phyloP scores from a whole-genome alignment of 2,113 vertebrate species.

The Trochalopteron elliotii region DNA sequence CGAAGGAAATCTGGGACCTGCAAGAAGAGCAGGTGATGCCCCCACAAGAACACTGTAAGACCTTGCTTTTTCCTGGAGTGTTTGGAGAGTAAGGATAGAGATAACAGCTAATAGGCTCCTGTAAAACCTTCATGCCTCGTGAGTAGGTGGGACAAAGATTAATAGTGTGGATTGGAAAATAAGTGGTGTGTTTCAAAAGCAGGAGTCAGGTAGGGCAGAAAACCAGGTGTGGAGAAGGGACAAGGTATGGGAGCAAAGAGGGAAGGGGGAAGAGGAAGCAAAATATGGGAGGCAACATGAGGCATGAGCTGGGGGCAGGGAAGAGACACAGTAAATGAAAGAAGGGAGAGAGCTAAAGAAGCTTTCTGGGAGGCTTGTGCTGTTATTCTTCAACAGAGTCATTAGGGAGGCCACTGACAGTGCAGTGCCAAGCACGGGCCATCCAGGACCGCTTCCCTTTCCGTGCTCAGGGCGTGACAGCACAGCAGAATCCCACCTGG shows the following conservation, averaged over 20 bases:
- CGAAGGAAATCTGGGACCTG: not conserved
- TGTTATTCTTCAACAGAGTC: not conserved
- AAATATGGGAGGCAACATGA: not conserved
- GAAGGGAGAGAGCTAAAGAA: not conserved
- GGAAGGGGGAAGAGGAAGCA: constrained; percentile 24
- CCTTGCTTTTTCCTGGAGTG: not conserved
- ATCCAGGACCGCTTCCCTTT: not conserved
- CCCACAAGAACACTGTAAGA: not conserved
- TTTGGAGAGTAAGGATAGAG: not conserved
- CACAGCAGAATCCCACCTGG: constrained; percentile 24
- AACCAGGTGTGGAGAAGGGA: not conserved
- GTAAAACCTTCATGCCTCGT: constrained; percentile 13
- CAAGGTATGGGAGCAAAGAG: not conserved
- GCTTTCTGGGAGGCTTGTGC: not conserved
- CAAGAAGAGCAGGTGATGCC: not conserved
- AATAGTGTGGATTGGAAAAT: not conserved
- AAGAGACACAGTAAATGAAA: not conserved
- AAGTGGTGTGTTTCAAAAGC: not conserved
- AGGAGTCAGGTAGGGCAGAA: not conserved
- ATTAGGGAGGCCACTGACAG: not conserved
- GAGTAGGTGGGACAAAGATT: constrained; percentile 49
- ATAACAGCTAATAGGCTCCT: constrained; percentile 32
- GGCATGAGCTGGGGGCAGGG: not conserved
- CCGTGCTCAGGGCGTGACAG: not conserved
- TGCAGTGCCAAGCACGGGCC: not conserved